Conservation (phyloP, 2,113 vertebrate genomes). For the Mionectes macconnelli region DNA sequence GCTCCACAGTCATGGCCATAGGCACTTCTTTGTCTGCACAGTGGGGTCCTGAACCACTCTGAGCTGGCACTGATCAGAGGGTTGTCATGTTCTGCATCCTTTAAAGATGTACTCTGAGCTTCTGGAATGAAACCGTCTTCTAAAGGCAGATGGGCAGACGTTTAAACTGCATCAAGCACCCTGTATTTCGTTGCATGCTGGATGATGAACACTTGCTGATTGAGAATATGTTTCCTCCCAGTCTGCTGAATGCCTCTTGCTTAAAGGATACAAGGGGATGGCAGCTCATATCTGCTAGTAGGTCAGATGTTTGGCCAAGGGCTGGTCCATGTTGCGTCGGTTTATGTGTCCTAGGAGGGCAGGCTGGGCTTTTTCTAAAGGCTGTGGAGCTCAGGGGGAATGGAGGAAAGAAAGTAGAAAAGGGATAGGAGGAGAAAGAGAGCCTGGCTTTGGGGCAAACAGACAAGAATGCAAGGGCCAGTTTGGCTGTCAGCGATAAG, state of each 20-base stretch:
- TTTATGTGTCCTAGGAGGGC: not conserved
- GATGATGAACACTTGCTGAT: not conserved
- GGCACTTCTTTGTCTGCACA: not conserved
- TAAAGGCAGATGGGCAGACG: not conserved
- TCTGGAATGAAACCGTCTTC: not conserved
- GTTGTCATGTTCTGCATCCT: not conserved
- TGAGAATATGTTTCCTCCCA: accelerated
- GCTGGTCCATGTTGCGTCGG: not conserved
- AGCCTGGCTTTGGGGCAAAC: not conserved
- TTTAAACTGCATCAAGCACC: not conserved
- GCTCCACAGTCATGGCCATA: not conserved
- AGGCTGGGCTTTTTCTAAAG: not conserved
- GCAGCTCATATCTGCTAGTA: accelerated
- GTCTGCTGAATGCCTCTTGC: not conserved
- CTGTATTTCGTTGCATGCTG: accelerated
- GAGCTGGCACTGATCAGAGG: not conserved
- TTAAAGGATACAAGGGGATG: not conserved
- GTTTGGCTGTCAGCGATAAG: not conserved
- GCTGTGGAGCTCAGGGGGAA: accelerated
- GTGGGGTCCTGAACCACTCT: not conserved
- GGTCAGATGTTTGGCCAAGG: not conserved
- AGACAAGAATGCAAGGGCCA: not conserved
- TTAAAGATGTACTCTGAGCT: not conserved
- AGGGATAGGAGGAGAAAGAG: not conserved
- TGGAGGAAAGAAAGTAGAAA: not conserved